Conservation (phyloP, 2,888 invertebrate genomes). For the Scrobipalpa costella region DNA sequence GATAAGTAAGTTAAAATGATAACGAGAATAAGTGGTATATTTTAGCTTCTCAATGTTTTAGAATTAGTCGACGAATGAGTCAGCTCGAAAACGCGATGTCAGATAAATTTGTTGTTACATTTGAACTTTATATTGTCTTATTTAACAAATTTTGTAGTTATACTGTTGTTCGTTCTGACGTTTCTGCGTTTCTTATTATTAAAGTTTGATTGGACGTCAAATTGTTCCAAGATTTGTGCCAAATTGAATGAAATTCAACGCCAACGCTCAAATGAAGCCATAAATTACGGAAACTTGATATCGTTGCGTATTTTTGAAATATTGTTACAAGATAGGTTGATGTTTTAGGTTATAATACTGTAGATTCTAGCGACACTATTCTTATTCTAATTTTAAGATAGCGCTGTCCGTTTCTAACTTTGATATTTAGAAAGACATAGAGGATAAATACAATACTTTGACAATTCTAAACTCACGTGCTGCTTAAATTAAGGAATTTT, state of each 20-base stretch:
- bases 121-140: conserved; percentile 29
- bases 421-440: no score
- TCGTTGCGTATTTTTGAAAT: neutral
- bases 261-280: neutral
- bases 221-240: neutral
- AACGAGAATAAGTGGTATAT: conserved; percentile 64
- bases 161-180: neutral
- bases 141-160: neutral
- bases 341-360: neutral
- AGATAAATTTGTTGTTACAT: conserved; percentile 70
- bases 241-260: conserved; percentile 3
- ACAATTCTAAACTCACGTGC: no score
- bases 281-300: neutral
- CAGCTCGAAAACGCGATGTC: conserved; percentile 69
- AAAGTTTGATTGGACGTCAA: neutral
- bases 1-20: conserved; percentile 59
- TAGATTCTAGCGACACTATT: no score
- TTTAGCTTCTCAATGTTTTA: conserved; percentile 81
- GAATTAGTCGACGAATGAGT: conserved; percentile 81
- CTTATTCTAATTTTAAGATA: no score
- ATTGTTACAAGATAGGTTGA: neutral
- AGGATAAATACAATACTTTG: no score
- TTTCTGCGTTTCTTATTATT: neutral
- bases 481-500: no score
- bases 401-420: no score